Conservation (phyloP, 2,113 vertebrate species). For the Ramphastos sulfuratus region DNA sequence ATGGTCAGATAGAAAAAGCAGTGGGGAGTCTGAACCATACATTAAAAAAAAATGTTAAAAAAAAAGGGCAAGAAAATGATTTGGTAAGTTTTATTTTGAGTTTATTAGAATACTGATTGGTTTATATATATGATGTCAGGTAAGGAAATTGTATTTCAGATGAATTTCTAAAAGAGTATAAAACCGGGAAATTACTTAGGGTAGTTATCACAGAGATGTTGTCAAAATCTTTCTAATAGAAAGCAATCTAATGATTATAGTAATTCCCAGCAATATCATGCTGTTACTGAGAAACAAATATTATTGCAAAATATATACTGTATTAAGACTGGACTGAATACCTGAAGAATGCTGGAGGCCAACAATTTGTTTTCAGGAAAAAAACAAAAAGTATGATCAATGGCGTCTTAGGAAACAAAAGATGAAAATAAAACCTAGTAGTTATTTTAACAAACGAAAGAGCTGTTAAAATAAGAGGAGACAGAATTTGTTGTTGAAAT, state of each 20-base stretch:
- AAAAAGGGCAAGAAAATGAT: neutral
- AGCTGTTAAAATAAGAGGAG: no score
- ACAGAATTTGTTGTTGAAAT: no score
- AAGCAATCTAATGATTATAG: neutral
- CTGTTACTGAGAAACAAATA: neutral
- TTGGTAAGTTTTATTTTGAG: neutral
- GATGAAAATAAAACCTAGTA: no score
- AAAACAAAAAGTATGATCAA: neutral
- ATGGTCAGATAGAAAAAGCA: neutral
- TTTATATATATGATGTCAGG: neutral
- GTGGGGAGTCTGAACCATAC: neutral
- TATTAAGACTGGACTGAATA: neutral
- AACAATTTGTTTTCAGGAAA: neutral
- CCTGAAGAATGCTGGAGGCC: neutral
- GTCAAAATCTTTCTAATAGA: neutral
- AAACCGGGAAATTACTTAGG: neutral
- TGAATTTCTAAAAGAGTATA: neutral
- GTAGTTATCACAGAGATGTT: neutral
- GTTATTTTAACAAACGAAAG: no score
- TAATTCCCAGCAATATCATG: neutral
- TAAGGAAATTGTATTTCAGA: neutral
- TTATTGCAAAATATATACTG: neutral
- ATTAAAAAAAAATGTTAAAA: neutral
- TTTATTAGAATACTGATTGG: neutral
- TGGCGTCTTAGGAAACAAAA: neutral